Base-by-base conservation (phyloP, 2,888 invertebrate species). In the Amphimallon solstitiale region DNA sequence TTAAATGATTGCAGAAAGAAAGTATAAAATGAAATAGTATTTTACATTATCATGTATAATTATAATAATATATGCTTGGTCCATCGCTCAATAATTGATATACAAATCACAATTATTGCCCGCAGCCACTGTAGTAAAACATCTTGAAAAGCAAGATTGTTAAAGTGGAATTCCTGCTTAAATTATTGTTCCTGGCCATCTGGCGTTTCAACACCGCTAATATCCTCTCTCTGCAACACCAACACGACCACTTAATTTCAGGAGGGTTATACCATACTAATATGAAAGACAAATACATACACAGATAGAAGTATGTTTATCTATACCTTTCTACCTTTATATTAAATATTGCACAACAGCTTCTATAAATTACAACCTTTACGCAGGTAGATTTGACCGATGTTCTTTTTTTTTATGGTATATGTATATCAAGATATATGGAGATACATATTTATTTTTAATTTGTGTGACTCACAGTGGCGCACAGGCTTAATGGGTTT, bases 161-260 rank as follows among this genome's bases (percentile, higher is more conserved):
- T 51, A 51, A 35, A 51, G 17, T 51, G 51, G 51, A 51, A 51
- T 51, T 15, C 17, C 35, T 51, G 10, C 51, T 51, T 35, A 51
- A 51, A 51, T 35, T 35, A 51, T 35, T 51, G 35, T 51, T 51
- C 51, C 51, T 51, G 35, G 51, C 51, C 51, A 51, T 35, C 34
- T 51, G 51, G 34, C 12, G 35, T 51, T 15, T 34, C 35, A 35
- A 17, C 34, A 34, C 51, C 2, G 29, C 14, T 29, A 29, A 23
- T 14, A 43, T 43, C 40, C 40, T 17, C 40, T 43, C 15, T 43
- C 17, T 12, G 17, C 7, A 1, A 29, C 29, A 29, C 29, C 29
- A 5, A 23, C 23, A 29, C 5, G 7, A 29, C 29, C 5, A 5
- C 29, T 7, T 9, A 29, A 29, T 9, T 2, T 29, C 29, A 29